These are phyloP conservation scores for Rhadina sibilatrix DNA, from an alignment of 2,113 vertebrate genomes.

Conservation along the genomic window DNA sequence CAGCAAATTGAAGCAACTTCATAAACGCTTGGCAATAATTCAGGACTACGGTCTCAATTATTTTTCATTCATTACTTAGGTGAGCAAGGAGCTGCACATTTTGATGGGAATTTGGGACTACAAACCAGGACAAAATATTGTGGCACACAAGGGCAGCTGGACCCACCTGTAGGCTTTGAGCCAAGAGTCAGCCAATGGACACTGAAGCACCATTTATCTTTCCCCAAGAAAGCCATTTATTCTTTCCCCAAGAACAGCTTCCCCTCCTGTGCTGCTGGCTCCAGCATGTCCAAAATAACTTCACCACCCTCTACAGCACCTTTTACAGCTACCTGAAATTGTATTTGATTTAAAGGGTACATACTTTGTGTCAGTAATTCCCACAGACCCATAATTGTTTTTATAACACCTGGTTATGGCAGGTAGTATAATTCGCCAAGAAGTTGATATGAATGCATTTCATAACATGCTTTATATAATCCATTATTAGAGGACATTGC, in stretches of 20 bases:
- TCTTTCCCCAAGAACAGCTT: neutral
- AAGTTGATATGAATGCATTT: slow-evolving; percentile 53
- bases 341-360: neutral
- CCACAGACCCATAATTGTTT: slow-evolving; percentile 15
- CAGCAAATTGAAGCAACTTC: neutral
- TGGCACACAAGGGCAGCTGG: neutral
- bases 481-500: slow-evolving; percentile 56
- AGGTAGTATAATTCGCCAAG: slow-evolving; percentile 18
- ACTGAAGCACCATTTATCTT: neutral
- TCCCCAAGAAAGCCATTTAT: neutral
- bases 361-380: neutral
- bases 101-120: neutral
- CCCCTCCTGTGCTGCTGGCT: neutral
- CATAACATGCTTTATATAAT: slow-evolving; percentile 59
- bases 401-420: slow-evolving; percentile 41
- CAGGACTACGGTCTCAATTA: neutral
- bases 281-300: neutral
- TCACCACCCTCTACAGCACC: neutral
- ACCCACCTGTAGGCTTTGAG: neutral
- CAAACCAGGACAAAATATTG: neutral
- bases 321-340: neutral
- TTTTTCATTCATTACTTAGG: neutral
- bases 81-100: neutral
- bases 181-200: neutral
- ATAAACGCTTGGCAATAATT: neutral